Percentiles rank a stretch among this genome's conserved stretches.
Conservation (phyloP, 2,888 invertebrate genomes). For the Myopa testacea region DNA sequence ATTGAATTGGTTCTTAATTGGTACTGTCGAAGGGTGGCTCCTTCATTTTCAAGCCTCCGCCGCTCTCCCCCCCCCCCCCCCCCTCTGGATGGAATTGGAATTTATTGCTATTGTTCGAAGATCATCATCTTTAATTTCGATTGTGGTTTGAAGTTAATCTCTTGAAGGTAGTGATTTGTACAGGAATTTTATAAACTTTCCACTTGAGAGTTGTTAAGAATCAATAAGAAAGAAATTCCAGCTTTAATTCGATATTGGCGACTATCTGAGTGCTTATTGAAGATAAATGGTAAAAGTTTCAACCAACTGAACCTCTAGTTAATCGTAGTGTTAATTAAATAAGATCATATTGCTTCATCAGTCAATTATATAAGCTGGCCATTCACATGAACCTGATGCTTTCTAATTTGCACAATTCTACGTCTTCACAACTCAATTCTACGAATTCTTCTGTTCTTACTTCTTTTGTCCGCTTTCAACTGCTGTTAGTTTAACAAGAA, state of each 20-base stretch:
- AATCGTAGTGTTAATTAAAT: too few relatives aligned
- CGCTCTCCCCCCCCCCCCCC: too few relatives aligned
- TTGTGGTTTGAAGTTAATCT: neutral
- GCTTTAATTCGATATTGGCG: too few relatives aligned
- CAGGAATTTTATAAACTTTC: neutral
- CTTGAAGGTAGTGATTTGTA: neutral
- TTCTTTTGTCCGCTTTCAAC: neutral
- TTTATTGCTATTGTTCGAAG: neutral
- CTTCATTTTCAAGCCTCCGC: too few relatives aligned
- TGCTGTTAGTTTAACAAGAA: conserved; percentile 18
- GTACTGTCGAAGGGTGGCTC: neutral
- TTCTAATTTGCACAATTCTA: neutral
- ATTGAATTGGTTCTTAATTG: conserved; percentile 22
- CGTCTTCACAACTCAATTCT: conserved; percentile 12
- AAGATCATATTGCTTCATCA: too few relatives aligned
- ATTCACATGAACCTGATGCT: neutral
- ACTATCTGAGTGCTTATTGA: too few relatives aligned
- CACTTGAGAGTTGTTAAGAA: too few relatives aligned
- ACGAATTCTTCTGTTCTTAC: neutral
- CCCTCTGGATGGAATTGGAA: neutral
- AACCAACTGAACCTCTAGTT: too few relatives aligned
- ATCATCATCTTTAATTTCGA: neutral
- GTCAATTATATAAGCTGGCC: neutral
- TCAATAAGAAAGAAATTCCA: too few relatives aligned
- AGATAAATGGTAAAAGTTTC: too few relatives aligned